Evolutionary conservation across 1,140 invertebrate species (phyloP).

Genomic region (Hestina assimilis): DNA sequence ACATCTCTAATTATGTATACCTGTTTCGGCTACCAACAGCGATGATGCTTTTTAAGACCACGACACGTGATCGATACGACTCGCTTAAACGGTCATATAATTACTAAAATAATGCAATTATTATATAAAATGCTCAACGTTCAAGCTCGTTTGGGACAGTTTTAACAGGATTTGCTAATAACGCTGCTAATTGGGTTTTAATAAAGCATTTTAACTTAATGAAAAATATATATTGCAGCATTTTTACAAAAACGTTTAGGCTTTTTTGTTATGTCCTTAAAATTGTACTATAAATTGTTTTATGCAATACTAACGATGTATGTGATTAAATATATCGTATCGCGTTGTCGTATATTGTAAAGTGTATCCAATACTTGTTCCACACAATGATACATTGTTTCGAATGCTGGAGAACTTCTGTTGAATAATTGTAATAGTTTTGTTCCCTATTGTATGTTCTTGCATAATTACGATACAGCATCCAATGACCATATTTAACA

Average conservation of each 20-base stretch:
- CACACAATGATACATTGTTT: constrained; percentile 63
- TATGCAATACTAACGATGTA: not conserved
- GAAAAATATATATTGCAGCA: too few species aligned
- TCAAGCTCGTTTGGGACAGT: too few species aligned
- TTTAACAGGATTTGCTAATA: too few species aligned
- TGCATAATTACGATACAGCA: constrained; percentile 36
- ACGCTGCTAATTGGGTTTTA: too few species aligned
- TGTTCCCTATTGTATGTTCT: constrained; percentile 30
- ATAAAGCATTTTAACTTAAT: too few species aligned
- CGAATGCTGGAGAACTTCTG: constrained; percentile 45
- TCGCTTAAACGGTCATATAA: not conserved
- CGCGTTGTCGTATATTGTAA: constrained; percentile 17
- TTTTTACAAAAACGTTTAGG: too few species aligned
- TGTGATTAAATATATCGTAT: not conserved
- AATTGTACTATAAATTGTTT: not conserved
- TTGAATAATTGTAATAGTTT: constrained; percentile 54
- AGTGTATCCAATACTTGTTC: constrained; percentile 39
- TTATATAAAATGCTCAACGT: too few species aligned
- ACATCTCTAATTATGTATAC: constrained; percentile 60
- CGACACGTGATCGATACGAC: constrained; percentile 23
- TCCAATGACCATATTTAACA: constrained; percentile 28
- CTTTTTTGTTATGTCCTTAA: not conserved
- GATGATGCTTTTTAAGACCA: constrained; percentile 10
- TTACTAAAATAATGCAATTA: too few species aligned
- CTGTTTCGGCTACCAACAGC: constrained; percentile 45